Evolutionary conservation across 2,888 invertebrate genomes (phyloP), one percentile per base, ranked within the genome.

Genomic region (Synergus gifuensis): DNA sequence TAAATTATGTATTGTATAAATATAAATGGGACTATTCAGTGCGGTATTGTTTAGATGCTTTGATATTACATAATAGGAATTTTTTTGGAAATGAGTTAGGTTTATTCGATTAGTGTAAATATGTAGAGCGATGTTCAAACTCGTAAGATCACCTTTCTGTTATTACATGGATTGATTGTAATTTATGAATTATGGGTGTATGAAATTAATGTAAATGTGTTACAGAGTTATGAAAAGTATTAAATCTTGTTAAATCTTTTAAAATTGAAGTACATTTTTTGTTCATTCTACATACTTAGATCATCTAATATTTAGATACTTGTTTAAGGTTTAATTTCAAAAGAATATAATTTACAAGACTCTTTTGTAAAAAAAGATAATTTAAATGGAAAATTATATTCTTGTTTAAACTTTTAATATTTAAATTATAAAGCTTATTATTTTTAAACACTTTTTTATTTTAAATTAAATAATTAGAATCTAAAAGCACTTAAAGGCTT

Each of bases 211-310:
- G 58, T 58, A 4, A 58, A 58, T n/a, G 16, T n/a, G 16, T 36
- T 63, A 36, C 16, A 63, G 16, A n/a, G 64, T n/a, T 11, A 66
- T 4, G n/a, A 66, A 66, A 66, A 66, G 64, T 66, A 66, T 66
- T 66, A 66, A 66, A 66, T n/a, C 42, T 66, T 66, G 60, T 60
- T 60, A 22, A 60, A 60, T 22, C 60, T 60, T 60, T 22, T n/a
- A 54, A 54, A n/a, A 8, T 60, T 60, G 11, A 1, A 60, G 22
- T 60, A 18, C 18, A 0, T 60, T 8, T 18, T 18, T 18, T 9
- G 9, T 18, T 8, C 3, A 9, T 58, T 18, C 9, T 58, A 58
- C 18, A 11, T 46, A 1, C 46, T 58, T 58, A 11, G 46, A 28
- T 36, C 5, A 16, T 49, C 1, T 16, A 4, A 49, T 49, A 49